A percentile compares a stretch with the other conserved stretches of the same genome.
Conservation (phyloP, 2,888 invertebrate species). For the Bombyx huttoni region DNA sequence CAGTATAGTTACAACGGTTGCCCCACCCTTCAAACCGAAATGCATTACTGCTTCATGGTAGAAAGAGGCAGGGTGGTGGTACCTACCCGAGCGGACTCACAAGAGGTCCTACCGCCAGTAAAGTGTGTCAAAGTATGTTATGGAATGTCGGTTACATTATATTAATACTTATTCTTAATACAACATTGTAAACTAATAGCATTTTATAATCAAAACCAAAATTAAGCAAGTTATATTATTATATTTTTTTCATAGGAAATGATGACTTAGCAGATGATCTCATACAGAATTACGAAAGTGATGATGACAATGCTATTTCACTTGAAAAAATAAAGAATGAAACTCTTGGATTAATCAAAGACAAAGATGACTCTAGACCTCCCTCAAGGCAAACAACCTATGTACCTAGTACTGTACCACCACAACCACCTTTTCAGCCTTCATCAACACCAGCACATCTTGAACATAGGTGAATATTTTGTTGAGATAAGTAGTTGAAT, state of each 20-base stretch:
- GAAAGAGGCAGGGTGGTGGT: too few relatives aligned
- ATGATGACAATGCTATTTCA: constrained; percentile 82
- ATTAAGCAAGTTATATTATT: neutral
- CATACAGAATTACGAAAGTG: constrained; percentile 70
- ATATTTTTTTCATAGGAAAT: constrained; percentile 27
- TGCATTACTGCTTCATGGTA: too few relatives aligned
- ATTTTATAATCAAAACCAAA: too few relatives aligned
- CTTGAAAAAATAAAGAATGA: constrained; percentile 81
- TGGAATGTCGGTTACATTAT: too few relatives aligned
- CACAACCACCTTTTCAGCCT: constrained; percentile 92
- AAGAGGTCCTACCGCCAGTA: too few relatives aligned
- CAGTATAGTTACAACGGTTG: too few relatives aligned
- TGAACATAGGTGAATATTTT: constrained; percentile 75
- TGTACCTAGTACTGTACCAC: constrained; percentile 57
- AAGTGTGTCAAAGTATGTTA: too few relatives aligned
- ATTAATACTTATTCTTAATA: too few relatives aligned
- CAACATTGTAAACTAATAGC: too few relatives aligned
- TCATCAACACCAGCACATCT: constrained; percentile 89
- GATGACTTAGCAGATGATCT: constrained; percentile 44
- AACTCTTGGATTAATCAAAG: constrained; percentile 45
- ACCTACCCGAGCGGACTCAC: too few relatives aligned
- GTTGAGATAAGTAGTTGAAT: too few relatives aligned
- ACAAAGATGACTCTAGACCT: constrained; percentile 33
- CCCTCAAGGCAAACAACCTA: constrained; percentile 23
- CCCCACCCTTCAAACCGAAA: too few relatives aligned